Evolutionary conservation across 2,797 vertebrate species (phyloP).

Genomic region (Propithecus perrieri): DNA sequence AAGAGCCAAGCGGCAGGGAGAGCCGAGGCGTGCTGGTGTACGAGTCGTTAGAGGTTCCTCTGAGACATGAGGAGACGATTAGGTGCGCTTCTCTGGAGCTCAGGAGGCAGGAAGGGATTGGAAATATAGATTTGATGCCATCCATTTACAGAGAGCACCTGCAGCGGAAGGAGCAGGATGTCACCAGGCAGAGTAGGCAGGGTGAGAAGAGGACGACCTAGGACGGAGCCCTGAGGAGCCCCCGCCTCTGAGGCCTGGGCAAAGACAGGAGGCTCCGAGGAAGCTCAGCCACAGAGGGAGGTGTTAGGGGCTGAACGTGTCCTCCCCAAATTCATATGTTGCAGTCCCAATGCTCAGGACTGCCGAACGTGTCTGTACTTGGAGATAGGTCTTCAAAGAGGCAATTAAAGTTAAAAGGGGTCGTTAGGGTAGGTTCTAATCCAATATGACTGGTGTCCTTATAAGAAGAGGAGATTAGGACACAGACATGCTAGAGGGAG

Average conservation of each 20-base stretch:
- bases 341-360: background rate
- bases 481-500: background rate
- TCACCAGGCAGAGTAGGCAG: background rate
- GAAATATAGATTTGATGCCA: background rate
- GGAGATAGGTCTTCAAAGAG: background rate
- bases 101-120: background rate
- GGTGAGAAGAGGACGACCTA: background rate
- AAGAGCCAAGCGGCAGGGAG: background rate
- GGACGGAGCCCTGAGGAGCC: background rate
- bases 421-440: background rate
- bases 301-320: background rate
- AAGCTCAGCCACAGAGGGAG: background rate
- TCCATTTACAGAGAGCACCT: background rate
- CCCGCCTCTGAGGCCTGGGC: background rate
- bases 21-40: background rate
- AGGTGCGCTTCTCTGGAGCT: background rate
- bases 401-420: background rate
- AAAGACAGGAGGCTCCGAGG: background rate
- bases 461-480: background rate
- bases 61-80: background rate
- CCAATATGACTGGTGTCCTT: background rate
- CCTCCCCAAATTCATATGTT: background rate
- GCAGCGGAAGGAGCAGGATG: background rate
- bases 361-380: background rate
- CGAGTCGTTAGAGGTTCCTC: background rate